phyloP scores from a whole-genome alignment of 2,797 vertebrate genomes.

The Leucoraja ocellata region DNA sequence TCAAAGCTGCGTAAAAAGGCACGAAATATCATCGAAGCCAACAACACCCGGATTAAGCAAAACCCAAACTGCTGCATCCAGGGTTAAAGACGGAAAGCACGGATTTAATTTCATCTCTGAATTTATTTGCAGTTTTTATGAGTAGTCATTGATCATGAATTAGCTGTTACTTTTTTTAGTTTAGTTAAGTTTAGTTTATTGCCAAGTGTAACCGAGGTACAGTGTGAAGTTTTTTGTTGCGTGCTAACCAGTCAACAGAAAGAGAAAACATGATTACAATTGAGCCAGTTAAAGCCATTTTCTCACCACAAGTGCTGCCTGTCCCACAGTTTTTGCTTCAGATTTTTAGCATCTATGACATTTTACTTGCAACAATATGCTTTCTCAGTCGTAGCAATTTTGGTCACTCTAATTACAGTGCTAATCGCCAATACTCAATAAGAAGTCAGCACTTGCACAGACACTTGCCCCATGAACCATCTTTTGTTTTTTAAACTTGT shows the following conservation, averaged over 20 bases:
- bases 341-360: background rate
- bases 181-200: too few species aligned
- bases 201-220: too few species aligned
- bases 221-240: too few species aligned
- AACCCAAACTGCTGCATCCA: background rate
- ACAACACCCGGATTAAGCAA: background rate
- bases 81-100: background rate
- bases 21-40: background rate
- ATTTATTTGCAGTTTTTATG: background rate
- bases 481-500: too few species aligned
- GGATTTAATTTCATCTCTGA: background rate
- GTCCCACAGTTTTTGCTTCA: background rate
- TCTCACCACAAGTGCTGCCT: background rate
- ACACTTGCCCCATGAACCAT: too few species aligned
- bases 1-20: background rate
- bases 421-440: too few species aligned
- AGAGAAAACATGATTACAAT: too few species aligned
- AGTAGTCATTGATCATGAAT: background rate
- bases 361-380: background rate
- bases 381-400: too few species aligned
- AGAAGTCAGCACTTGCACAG: too few species aligned
- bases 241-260: too few species aligned
- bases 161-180: background rate
- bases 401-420: too few species aligned
- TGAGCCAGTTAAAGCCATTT: too few species aligned